Evolutionary conservation across 2,888 invertebrate species (phyloP).

Genomic region (Nemotelus nigrinus): DNA sequence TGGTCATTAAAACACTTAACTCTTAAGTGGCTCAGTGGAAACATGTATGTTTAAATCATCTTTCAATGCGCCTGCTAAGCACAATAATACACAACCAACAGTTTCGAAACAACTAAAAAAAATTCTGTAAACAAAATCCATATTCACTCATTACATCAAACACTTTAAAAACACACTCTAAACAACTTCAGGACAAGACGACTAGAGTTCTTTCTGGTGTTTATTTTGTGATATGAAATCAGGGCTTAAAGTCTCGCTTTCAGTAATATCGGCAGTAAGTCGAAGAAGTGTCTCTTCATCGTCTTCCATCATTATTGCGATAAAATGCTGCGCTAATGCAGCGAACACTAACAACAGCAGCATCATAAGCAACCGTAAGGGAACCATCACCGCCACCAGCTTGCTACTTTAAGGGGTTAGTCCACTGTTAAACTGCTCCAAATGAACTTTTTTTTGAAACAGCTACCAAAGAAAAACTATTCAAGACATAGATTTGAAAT

Average conservation of each 20-base stretch:
- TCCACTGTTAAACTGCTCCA: too few species aligned
- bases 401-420: slow-evolving; percentile 15
- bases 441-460: too few species aligned
- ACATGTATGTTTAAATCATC: background rate
- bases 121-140: slow-evolving; percentile 10
- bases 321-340: background rate
- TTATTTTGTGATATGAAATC: slow-evolving; percentile 20
- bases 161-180: slow-evolving; percentile 1
- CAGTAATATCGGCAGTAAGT: slow-evolving; percentile 16
- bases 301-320: background rate
- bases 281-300: slow-evolving; percentile 7
- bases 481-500: too few species aligned
- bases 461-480: too few species aligned
- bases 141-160: slow-evolving; percentile 22
- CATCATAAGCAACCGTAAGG: too few species aligned
- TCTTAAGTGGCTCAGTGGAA: background rate
- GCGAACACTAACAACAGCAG: background rate
- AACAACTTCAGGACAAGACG: too few species aligned
- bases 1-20: background rate
- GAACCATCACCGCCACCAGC: background rate
- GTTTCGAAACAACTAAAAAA: background rate
- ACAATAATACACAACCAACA: background rate
- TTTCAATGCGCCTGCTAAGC: background rate
- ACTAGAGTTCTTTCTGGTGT: background rate
- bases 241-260: slow-evolving; percentile 9